A percentile compares a stretch with the other conserved stretches of the same genome.
Conservation (phyloP, 2,888 invertebrate species). For the Cremastobaeus sp. region DNA sequence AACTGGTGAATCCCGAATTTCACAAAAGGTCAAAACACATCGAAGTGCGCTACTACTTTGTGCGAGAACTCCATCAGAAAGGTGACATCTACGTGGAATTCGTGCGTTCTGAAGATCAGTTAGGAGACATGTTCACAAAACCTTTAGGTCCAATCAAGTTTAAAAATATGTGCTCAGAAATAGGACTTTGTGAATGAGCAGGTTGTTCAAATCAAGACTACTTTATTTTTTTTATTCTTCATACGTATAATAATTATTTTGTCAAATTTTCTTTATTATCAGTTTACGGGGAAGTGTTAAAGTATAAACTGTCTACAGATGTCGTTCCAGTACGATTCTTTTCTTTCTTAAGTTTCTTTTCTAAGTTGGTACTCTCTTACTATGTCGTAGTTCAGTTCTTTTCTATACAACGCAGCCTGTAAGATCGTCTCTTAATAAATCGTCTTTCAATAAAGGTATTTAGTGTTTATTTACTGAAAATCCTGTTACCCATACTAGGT, state of each 20-base stretch:
- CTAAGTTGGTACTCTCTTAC: not conserved
- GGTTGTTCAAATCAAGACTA: not conserved
- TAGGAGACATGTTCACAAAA: slow-evolving; percentile 25
- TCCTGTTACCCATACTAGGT: not conserved
- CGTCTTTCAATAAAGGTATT: not conserved
- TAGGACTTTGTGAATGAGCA: slow-evolving; percentile 19
- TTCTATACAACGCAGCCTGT: not conserved
- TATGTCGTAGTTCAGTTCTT: not conserved
- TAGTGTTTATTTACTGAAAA: not conserved
- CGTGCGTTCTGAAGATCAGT: slow-evolving; percentile 11
- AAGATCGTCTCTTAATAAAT: not conserved
- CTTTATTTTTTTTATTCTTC: not conserved
- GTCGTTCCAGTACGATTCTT: not conserved
- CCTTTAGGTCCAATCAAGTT: slow-evolving; percentile 10
- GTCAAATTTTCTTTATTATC: not conserved
- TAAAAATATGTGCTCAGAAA: slow-evolving; percentile 2
- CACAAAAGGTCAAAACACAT: slow-evolving; percentile 50
- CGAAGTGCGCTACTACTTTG: slow-evolving; percentile 50
- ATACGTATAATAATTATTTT: not conserved
- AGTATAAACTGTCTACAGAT: slow-evolving; percentile 7
- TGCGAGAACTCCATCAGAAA: slow-evolving; percentile 42
- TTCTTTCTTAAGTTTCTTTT: not conserved
- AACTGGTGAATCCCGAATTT: slow-evolving; percentile 50
- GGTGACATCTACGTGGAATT: slow-evolving; percentile 33
- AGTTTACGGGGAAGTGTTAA: slow-evolving; percentile 28